Percentiles rank a stretch among this genome's conserved stretches.
Conservation (phyloP, 2,113 vertebrate species). For the Scophthalmus maximus region DNA sequence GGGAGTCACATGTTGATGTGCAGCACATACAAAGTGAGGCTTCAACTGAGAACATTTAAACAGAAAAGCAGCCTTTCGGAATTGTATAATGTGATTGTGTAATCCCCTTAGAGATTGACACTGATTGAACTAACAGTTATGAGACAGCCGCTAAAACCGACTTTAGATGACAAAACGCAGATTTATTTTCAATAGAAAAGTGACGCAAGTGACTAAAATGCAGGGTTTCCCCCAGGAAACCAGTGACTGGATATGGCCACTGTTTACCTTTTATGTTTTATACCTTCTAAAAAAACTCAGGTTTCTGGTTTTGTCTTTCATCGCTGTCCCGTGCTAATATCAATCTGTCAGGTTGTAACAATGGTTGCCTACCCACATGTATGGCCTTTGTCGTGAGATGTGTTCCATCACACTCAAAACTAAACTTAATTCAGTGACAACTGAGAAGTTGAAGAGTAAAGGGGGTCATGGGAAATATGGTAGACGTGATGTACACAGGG, state of each 20-base stretch:
- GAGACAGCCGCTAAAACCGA: no score
- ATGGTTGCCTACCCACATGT: neutral
- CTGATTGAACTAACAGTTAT: neutral
- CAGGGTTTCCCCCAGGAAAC: neutral
- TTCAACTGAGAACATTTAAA: neutral
- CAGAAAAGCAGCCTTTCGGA: conserved; percentile 1
- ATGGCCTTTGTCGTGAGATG: neutral
- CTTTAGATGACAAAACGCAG: no score
- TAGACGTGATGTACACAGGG: no score
- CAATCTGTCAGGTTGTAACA: neutral
- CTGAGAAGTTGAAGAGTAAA: no score
- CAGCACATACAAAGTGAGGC: neutral
- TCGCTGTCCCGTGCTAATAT: neutral
- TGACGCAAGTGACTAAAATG: neutral
- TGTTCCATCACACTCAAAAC: no score
- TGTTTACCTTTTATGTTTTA: no score
- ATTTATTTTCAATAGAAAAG: no score
- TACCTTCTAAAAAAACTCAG: neutral
- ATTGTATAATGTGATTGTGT: neutral
- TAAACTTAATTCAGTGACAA: no score
- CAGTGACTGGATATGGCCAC: no score
- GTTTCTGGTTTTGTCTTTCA: neutral
- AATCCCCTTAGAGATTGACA: neutral
- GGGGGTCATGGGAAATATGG: no score
- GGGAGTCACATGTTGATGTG: neutral